phyloP scores from a whole-genome alignment of 2,888 invertebrate genomes.

The Mythimna pallens region DNA sequence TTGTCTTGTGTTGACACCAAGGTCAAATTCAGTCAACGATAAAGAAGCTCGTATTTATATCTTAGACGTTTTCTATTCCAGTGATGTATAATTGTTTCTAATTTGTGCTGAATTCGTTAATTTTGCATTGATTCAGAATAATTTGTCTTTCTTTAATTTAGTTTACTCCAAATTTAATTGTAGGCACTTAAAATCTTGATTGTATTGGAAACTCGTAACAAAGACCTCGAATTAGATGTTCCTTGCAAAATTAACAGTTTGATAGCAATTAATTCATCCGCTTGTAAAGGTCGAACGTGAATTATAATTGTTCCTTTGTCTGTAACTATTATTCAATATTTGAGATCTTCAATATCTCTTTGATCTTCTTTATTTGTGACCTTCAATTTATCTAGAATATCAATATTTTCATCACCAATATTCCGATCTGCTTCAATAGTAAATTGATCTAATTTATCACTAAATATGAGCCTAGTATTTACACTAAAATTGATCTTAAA shows the following conservation, averaged over 20 bases:
- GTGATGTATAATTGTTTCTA: slow-evolving; percentile 38
- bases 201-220: slow-evolving; percentile 67
- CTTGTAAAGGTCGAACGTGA: slow-evolving; percentile 60
- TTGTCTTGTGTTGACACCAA: slow-evolving; percentile 12
- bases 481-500: slow-evolving; percentile 50
- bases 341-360: slow-evolving; percentile 50
- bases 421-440: slow-evolving; percentile 4
- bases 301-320: slow-evolving; percentile 64
- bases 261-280: slow-evolving; percentile 70
- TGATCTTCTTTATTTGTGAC: slow-evolving; percentile 23
- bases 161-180: slow-evolving; percentile 61
- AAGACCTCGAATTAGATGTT: slow-evolving; percentile 69
- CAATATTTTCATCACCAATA: slow-evolving; percentile 13
- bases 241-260: slow-evolving; percentile 63
- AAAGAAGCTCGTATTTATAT: slow-evolving; percentile 16
- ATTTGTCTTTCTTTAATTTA: slow-evolving; percentile 18
- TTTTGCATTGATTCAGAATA: slow-evolving; percentile 40
- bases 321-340: slow-evolving; percentile 56
- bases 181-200: slow-evolving; percentile 62
- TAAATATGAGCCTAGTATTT: slow-evolving; percentile 62
- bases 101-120: slow-evolving; percentile 39
- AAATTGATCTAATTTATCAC: slow-evolving; percentile 38
- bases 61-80: slow-evolving; percentile 12
- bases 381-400: slow-evolving; percentile 23
- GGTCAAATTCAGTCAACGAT: slow-evolving; percentile 5